Evolutionary conservation across 2,797 vertebrate species (phyloP).

Genomic region (Myotis planiceps): DNA sequence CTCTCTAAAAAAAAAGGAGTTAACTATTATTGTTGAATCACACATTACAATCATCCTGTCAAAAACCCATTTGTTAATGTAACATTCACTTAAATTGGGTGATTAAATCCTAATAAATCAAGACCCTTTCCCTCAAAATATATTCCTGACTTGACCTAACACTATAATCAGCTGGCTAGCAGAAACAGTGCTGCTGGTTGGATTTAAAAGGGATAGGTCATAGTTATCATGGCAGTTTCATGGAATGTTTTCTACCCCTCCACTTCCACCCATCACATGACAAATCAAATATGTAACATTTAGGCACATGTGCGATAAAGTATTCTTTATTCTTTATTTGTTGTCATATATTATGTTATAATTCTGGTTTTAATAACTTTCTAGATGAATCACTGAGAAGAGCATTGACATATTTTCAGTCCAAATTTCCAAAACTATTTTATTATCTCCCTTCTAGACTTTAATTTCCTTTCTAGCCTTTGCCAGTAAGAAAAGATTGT

Average conservation of each 20-base stretch:
- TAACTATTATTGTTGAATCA: neutral
- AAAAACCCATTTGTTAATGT: constrained; percentile 41
- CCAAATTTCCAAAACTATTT: constrained; percentile 69
- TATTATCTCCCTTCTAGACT: constrained; percentile 52
- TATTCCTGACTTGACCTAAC: constrained; percentile 5
- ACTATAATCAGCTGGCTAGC: neutral
- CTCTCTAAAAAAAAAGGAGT: neutral
- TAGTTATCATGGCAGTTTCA: neutral
- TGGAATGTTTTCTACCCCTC: neutral
- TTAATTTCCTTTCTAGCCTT: constrained; percentile 72
- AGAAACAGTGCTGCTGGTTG: neutral
- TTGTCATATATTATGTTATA: constrained; percentile 40
- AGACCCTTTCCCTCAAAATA: neutral
- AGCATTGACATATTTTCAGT: constrained; percentile 62
- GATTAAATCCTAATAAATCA: constrained; percentile 5
- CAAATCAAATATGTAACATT: constrained; percentile 57
- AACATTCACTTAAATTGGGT: neutral
- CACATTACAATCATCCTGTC: neutral
- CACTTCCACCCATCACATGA: neutral
- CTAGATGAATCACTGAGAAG: constrained; percentile 52
- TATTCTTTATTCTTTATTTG: constrained; percentile 23
- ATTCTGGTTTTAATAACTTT: constrained; percentile 72
- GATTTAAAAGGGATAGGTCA: neutral
- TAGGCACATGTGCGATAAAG: neutral
- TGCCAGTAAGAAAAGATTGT: constrained; percentile 60